A percentile compares a stretch with the other conserved stretches of the same genome.
Conservation (phyloP, 2,113 vertebrate species). For the Manacus vitellinus region DNA sequence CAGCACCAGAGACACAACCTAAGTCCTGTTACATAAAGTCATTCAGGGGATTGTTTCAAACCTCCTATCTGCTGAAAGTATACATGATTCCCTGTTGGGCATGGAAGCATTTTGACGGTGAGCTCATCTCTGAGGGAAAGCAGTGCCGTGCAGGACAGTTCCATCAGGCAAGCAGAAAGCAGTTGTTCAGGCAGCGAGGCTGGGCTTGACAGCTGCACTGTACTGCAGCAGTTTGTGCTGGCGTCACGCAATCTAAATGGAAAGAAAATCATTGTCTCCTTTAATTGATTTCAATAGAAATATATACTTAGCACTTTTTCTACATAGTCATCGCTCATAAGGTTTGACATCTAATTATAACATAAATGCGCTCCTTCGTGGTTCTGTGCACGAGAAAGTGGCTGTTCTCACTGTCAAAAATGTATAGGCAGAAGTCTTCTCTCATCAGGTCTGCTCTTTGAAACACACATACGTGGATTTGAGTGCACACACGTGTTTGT, state of each 20-base stretch:
- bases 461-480: neutral
- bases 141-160: neutral
- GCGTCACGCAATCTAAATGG: neutral
- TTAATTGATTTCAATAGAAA: slow-evolving; percentile 49
- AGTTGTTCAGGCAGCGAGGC: neutral
- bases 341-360: slow-evolving; percentile 21
- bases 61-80: neutral
- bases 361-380: neutral
- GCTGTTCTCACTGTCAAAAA: neutral
- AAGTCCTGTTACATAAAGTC: neutral
- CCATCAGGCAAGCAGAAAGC: neutral
- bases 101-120: neutral
- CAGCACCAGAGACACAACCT: neutral
- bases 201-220: neutral
- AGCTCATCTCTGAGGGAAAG: neutral
- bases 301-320: slow-evolving; percentile 18
- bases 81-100: neutral
- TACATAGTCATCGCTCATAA: neutral
- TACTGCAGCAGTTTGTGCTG: neutral
- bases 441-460: neutral
- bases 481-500: neutral
- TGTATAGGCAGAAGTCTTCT: neutral
- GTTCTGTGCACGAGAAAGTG: neutral
- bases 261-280: slow-evolving; percentile 18
- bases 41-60: neutral